Conservation (phyloP, 2,113 vertebrate species). For the Pongo pygmaeus region DNA sequence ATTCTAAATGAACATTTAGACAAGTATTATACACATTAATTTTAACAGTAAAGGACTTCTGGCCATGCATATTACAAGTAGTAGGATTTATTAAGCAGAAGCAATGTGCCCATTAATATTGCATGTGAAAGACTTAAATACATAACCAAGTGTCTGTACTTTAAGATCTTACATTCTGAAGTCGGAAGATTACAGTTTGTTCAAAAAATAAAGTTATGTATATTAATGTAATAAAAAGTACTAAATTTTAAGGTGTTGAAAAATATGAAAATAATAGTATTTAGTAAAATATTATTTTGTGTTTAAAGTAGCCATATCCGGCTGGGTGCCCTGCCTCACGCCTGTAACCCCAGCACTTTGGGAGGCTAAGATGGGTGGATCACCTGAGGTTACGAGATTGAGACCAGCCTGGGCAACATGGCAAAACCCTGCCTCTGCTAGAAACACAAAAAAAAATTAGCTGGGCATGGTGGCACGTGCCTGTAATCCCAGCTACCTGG, state of each 20-base stretch:
- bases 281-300: neutral
- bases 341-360: too few species aligned
- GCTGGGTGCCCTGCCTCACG: too few species aligned
- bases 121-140: slow-evolving; percentile 28
- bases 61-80: neutral
- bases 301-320: neutral
- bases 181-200: neutral
- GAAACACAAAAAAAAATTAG: too few species aligned
- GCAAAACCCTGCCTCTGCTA: too few species aligned
- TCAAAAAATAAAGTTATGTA: neutral
- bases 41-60: neutral
- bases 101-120: neutral
- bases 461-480: too few species aligned
- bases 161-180: slow-evolving; percentile 40
- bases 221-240: neutral
- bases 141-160: slow-evolving; percentile 1
- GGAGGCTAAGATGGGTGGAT: too few species aligned
- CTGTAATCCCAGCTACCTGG: too few species aligned
- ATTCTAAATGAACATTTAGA: neutral
- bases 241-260: slow-evolving; percentile 20
- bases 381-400: too few species aligned
- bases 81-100: slow-evolving; percentile 13
- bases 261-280: neutral
- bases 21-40: slow-evolving; percentile 5
- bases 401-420: too few species aligned